Conservation (phyloP, 2,797 vertebrate species). For the Microhierax caerulescens region DNA sequence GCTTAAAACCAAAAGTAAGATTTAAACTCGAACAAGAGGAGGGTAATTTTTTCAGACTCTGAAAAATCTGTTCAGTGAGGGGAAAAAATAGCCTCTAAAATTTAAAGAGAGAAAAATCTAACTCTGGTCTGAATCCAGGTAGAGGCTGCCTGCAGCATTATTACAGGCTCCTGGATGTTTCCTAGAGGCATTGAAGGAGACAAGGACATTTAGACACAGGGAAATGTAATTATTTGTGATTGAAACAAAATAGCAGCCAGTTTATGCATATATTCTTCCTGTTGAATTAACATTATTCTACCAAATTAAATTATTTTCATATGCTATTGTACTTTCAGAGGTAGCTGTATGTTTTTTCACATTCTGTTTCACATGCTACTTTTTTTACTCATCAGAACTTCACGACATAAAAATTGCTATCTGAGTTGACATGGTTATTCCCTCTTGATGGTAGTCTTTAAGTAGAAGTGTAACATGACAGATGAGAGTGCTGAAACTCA, state of each 20-base stretch:
- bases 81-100: background rate
- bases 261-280: background rate
- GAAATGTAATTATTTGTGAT: conserved; percentile 22
- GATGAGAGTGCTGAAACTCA: background rate
- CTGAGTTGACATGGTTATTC: conserved; percentile 27
- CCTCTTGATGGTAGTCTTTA: conserved; percentile 6
- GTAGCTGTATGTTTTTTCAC: background rate
- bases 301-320: background rate
- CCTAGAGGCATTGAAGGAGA: background rate
- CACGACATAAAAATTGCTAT: conserved; percentile 46
- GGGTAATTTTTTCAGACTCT: background rate
- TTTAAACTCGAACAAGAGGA: background rate
- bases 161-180: background rate
- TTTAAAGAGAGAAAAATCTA: background rate
- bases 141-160: background rate
- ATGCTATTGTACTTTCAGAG: background rate
- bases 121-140: background rate
- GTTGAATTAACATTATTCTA: background rate
- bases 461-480: conserved; percentile 25
- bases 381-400: conserved; percentile 19
- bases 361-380: background rate
- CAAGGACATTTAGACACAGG: background rate
- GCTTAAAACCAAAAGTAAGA: background rate
- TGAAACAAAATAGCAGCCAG: conserved; percentile 1
- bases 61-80: background rate